Percentiles rank a stretch among this genome's conserved stretches.
These are phyloP conservation scores for Physella acuta DNA, from an alignment of 1,140 invertebrate genomes.

Conservation along the genomic window DNA sequence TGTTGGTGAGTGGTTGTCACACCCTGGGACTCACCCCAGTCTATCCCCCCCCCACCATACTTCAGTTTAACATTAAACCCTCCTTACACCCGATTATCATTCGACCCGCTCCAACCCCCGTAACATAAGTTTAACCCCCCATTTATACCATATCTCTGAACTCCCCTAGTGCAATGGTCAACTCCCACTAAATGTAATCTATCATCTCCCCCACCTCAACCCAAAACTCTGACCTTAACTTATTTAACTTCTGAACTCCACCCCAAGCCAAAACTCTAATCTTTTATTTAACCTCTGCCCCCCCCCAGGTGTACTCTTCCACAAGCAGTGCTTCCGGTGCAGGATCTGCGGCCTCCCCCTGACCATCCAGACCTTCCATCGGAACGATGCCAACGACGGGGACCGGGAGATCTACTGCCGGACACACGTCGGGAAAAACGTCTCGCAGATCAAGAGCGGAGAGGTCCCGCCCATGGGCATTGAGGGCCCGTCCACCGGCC, in stretches of 20 bases:
- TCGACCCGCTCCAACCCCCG: too few species aligned
- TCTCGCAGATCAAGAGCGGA: conserved; percentile 44
- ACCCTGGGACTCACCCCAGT: too few species aligned
- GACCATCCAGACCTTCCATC: conserved; percentile 53
- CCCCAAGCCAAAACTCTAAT: neutral
- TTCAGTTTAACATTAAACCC: too few species aligned
- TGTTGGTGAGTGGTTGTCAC: conserved; percentile 37
- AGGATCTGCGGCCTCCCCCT: conserved; percentile 51
- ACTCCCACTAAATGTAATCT: too few species aligned
- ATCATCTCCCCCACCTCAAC: too few species aligned
- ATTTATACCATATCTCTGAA: too few species aligned
- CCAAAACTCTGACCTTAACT: too few species aligned
- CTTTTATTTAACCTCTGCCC: neutral
- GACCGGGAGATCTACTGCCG: conserved; percentile 52
- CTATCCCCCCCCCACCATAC: too few species aligned
- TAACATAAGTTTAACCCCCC: too few species aligned
- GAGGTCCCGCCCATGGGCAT: conserved; percentile 31
- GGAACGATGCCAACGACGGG: conserved; percentile 42
- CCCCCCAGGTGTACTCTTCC: conserved; percentile 49
- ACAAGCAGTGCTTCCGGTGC: conserved; percentile 55
- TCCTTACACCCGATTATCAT: too few species aligned
- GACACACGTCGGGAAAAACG: conserved; percentile 49
- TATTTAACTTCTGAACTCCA: too few species aligned
- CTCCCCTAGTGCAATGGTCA: too few species aligned
- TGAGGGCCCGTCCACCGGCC: conserved; percentile 18